Evolutionary conservation across 2,797 vertebrate species (phyloP).

Genomic region (Morelia viridis): DNA sequence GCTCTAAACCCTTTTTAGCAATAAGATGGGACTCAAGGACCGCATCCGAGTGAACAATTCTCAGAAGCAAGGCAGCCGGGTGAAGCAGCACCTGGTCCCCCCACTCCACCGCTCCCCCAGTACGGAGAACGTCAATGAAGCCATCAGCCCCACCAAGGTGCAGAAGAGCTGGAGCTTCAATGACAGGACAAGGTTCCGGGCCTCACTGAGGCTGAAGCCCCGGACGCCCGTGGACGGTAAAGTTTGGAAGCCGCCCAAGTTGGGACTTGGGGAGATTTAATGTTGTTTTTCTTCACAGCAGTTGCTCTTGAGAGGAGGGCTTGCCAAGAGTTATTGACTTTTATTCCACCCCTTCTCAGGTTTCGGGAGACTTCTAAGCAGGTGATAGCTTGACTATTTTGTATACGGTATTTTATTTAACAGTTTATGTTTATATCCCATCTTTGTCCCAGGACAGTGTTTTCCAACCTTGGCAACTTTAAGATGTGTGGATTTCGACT

Average conservation of each 20-base stretch:
- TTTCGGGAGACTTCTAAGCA: not conserved
- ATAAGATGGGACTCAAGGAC: conserved; percentile 92
- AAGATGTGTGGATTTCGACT: not conserved
- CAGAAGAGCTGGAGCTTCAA: conserved; percentile 99
- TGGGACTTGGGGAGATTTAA: not conserved
- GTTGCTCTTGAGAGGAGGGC: not conserved
- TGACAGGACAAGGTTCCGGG: conserved; percentile 91
- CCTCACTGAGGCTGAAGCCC: conserved; percentile 90
- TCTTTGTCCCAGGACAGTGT: not conserved
- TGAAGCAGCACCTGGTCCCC: conserved; percentile 80
- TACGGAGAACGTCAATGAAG: conserved; percentile 84
- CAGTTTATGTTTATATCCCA: not conserved
- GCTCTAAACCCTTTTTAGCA: conserved; percentile 55
- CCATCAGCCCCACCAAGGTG: conserved; percentile 88
- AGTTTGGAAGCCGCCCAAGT: not conserved
- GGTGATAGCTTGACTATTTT: not conserved
- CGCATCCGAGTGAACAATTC: conserved; percentile 89
- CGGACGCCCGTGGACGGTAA: conserved; percentile 83
- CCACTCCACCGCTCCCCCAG: conserved; percentile 83
- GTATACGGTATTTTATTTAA: not conserved
- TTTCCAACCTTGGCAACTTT: not conserved
- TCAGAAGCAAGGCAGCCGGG: conserved; percentile 82
- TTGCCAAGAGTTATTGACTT: not conserved
- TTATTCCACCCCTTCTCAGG: too few species aligned
- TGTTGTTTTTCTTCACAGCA: not conserved